Evolutionary conservation across 2,797 vertebrate species (phyloP).

Genomic region (Acanthis flammea): DNA sequence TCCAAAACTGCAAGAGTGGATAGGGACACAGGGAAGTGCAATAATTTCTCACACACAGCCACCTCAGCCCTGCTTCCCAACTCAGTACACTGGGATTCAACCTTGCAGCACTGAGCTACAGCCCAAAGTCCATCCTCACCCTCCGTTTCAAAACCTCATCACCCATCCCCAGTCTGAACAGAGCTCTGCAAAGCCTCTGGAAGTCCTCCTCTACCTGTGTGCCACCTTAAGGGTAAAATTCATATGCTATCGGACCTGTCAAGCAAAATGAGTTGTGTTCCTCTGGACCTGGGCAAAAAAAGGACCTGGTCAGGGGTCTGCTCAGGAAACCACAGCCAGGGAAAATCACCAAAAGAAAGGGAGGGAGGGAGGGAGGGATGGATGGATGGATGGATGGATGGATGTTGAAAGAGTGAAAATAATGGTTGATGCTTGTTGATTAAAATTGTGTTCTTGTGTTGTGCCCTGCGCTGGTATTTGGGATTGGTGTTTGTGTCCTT

Average conservation of each 20-base stretch:
- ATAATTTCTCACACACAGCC: neutral
- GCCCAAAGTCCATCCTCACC: neutral
- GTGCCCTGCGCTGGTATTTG: neutral
- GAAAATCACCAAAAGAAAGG: neutral
- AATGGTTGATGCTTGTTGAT: neutral
- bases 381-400: neutral
- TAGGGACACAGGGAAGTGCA: neutral
- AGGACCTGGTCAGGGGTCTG: neutral
- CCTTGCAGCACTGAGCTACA: neutral
- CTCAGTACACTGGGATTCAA: neutral
- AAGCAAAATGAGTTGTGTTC: neutral
- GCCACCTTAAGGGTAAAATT: neutral
- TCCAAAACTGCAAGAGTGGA: conserved; percentile 85
- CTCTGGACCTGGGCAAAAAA: neutral
- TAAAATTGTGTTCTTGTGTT: neutral
- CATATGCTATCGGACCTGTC: neutral
- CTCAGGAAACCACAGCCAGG: neutral
- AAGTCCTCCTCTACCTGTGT: neutral
- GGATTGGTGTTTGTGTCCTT: neutral
- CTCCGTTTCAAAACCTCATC: neutral
- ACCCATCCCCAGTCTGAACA: neutral
- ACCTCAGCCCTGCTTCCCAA: neutral
- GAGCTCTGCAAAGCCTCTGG: neutral
- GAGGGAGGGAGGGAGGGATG: neutral
- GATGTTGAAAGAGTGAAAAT: neutral